A percentile compares a stretch with the other conserved stretches of the same genome.
These are phyloP conservation scores for Fragum sueziense DNA, from an alignment of 2,888 invertebrate genomes.

Conservation along the genomic window DNA sequence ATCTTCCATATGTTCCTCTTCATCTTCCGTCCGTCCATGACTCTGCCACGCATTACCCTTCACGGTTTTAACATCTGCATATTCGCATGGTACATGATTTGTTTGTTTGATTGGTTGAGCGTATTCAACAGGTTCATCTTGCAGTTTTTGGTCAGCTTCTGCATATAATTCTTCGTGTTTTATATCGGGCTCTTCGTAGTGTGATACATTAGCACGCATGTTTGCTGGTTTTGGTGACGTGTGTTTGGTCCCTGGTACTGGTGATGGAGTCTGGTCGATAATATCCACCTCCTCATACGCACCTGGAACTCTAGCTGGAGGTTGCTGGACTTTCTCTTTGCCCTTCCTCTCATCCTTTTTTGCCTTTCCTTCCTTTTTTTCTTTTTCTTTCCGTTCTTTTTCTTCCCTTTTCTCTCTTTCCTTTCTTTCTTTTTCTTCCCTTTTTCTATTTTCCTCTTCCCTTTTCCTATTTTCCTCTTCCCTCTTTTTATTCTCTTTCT, in stretches of 20 bases:
- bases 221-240: too few relatives aligned
- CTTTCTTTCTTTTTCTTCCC: conserved; percentile 31
- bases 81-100: conserved; percentile 21
- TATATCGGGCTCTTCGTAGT: not conserved
- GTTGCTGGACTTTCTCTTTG: conserved; percentile 13
- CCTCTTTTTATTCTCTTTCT: conserved; percentile 35
- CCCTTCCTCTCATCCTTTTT: conserved; percentile 27
- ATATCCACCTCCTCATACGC: conserved; percentile 13
- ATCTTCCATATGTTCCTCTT: conserved; percentile 58
- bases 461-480: conserved; percentile 33
- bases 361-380: conserved; percentile 37
- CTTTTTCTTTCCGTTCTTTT: conserved; percentile 23
- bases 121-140: conserved; percentile 17
- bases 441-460: conserved; percentile 41
- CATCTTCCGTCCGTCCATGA: conserved; percentile 45
- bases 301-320: not conserved
- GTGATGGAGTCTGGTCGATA: not conserved
- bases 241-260: not conserved
- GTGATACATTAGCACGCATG: not conserved
- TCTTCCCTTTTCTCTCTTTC: conserved; percentile 29
- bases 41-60: conserved; percentile 60
- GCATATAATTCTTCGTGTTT: not conserved
- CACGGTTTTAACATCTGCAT: conserved; percentile 49
- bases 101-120: conserved; percentile 17
- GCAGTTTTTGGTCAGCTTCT: conserved; percentile 28